Conservation (phyloP, 2,797 vertebrate species). For the Apodemus agrarius region DNA sequence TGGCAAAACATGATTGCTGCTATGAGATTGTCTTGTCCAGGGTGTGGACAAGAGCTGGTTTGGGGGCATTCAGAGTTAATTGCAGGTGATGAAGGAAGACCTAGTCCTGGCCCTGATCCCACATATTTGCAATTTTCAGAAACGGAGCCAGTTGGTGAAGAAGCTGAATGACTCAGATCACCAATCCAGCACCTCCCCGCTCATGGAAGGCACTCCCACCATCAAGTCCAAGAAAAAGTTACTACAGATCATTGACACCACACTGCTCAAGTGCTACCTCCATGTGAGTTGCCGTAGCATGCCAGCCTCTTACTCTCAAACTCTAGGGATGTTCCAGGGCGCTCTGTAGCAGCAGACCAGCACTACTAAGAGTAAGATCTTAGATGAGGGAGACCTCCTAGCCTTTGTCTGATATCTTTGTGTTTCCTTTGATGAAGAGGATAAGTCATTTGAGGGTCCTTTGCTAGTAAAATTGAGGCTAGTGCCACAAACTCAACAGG, state of each 20-base stretch:
- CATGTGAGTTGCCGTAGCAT: conserved; percentile 90
- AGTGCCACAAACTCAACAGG: background rate
- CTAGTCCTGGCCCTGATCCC: conserved; percentile 32
- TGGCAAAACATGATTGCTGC: background rate
- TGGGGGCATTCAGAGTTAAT: background rate
- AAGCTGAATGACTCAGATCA: conserved; percentile 97
- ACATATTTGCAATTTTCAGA: conserved; percentile 86
- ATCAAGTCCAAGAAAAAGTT: conserved; percentile 99
- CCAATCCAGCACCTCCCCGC: conserved; percentile 95
- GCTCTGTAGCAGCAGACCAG: background rate
- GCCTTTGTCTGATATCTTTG: background rate
- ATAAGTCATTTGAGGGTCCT: background rate
- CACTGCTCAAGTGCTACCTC: conserved; percentile 97
- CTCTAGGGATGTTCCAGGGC: accelerated
- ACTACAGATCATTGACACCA: conserved; percentile 98
- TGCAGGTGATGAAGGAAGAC: background rate
- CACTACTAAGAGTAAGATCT: background rate
- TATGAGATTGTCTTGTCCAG: background rate
- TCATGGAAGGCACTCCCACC: conserved; percentile 98
- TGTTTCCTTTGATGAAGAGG: conserved; percentile 22
- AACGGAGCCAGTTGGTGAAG: conserved; percentile 97
- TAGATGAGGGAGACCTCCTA: background rate
- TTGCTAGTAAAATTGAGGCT: background rate
- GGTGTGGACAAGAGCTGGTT: background rate
- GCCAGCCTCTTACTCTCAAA: background rate